phyloP scores from a whole-genome alignment of 1,140 invertebrate species.

The Eurytemora carolleeae region DNA sequence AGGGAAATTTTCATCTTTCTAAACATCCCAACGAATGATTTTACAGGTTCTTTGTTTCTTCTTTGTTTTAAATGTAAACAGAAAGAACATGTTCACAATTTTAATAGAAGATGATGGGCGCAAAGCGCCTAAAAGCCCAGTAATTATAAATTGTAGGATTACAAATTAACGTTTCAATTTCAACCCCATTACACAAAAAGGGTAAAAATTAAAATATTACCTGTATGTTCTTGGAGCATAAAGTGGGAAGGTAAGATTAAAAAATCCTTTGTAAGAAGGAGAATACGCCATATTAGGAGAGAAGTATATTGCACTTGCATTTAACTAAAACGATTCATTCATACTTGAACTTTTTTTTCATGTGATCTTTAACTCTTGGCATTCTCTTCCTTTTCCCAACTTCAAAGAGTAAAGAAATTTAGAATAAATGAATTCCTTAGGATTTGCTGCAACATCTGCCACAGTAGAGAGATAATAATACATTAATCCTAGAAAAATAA shows the following conservation, averaged over 20 bases:
- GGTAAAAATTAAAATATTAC: constrained; percentile 21
- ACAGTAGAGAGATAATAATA: constrained; percentile 88
- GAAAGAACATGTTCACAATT: too few relatives aligned
- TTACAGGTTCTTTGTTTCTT: too few relatives aligned
- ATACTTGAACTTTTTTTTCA: neutral
- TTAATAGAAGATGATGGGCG: too few relatives aligned
- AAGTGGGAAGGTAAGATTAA: constrained; percentile 84
- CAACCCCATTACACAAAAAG: neutral
- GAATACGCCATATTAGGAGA: constrained; percentile 82
- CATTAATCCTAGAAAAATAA: constrained; percentile 55
- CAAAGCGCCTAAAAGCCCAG: too few relatives aligned
- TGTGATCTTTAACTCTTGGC: too few relatives aligned
- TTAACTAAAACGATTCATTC: constrained; percentile 39
- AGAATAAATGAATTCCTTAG: constrained; percentile 29
- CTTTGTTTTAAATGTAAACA: too few relatives aligned
- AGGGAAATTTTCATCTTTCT: too few relatives aligned
- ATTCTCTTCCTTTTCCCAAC: too few relatives aligned
- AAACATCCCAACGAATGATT: too few relatives aligned
- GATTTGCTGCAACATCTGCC: constrained; percentile 81
- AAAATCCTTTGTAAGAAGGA: constrained; percentile 81
- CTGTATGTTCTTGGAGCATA: constrained; percentile 79
- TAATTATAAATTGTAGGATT: too few relatives aligned
- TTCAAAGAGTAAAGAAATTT: too few relatives aligned
- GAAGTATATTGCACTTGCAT: constrained; percentile 83
- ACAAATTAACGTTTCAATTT: constrained; percentile 3